Base-by-base conservation (phyloP, 2,797 vertebrate genomes). In the Prionace glauca region DNA sequence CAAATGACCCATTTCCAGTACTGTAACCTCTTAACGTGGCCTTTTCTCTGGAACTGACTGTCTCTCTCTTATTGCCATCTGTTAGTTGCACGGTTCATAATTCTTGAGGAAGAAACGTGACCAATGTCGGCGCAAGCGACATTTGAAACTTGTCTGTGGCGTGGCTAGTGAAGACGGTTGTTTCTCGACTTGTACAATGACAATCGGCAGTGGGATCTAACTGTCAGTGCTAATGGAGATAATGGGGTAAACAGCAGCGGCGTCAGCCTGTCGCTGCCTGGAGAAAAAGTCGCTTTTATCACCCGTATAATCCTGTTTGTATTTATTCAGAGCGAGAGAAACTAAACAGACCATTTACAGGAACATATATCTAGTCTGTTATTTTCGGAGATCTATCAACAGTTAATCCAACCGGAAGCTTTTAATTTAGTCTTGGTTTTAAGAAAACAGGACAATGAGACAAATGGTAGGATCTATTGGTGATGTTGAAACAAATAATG, bases 311-410 rank as follows among this genome's bases (percentile, higher is more conserved):
- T 95, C 69, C 71, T 95, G 93, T 77, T 95, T 95, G 71, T 74
- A 56, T 95, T 95, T 95, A 74, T 95, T 95, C 50, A 95, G 93
- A 45, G 93, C 16, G 93, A 50, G 45, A 77, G 74, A 74, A 95
- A 56, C 93, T 50, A 74, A 94, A 56, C 93, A 95, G 93, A 50
- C 93, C 26, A 50, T 77, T 74, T 60, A 50, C 71, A 20, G 24
- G 45, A 74, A 71, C 45, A 77, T 11, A 77, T 56, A 77, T 95
- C 71, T 24, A 56, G 71, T 20, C 41, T 56, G 67, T 74, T n/a
- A 95, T 95, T 95, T 56, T 77, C 93, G 93, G 71, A 77, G 50
- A 14, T 91, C 93, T 32, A 74, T 94, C 67, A 50, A 29, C 3
- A 71, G 69, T 18, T 74, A 71, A 71, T 72, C 92, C 41, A 77